Evolutionary conservation across 35 echinoderm and acorn worm genomes (phyloP).

Genomic region (Heliocidaris tuberculata): DNA sequence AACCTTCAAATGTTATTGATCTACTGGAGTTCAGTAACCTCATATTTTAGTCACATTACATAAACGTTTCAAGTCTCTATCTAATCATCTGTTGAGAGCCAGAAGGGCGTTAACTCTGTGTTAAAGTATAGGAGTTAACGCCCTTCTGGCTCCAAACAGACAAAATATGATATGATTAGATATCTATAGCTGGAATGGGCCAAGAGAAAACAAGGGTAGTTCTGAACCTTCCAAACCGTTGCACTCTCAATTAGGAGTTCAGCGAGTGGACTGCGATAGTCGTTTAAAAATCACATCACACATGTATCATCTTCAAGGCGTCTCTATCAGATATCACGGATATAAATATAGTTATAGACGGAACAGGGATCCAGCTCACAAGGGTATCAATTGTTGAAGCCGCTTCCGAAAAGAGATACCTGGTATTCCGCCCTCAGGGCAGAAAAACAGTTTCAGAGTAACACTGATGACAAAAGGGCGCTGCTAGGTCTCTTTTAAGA

Average conservation of each 20-base stretch:
- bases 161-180: too few relatives aligned
- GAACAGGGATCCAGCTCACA: neutral
- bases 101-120: too few relatives aligned
- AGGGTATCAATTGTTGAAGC: neutral
- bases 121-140: too few relatives aligned
- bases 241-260: neutral
- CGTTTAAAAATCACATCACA: neutral
- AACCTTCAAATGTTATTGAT: too few relatives aligned
- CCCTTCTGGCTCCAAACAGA: too few relatives aligned
- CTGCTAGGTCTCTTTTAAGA: neutral
- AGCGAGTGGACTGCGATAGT: neutral
- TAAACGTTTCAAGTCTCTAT: too few relatives aligned
- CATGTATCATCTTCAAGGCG: neutral
- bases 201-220: too few relatives aligned
- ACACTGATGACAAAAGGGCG: neutral
- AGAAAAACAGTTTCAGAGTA: neutral
- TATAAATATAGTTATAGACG: neutral
- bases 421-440: neutral
- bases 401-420: slow-evolving; percentile 7
- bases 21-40: too few relatives aligned
- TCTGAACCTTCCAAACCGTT: too few relatives aligned
- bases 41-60: too few relatives aligned
- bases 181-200: too few relatives aligned
- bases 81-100: too few relatives aligned
- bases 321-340: neutral